phyloP scores from a whole-genome alignment of 2,888 invertebrate genomes.

The Eutolmus rufibarbis region DNA sequence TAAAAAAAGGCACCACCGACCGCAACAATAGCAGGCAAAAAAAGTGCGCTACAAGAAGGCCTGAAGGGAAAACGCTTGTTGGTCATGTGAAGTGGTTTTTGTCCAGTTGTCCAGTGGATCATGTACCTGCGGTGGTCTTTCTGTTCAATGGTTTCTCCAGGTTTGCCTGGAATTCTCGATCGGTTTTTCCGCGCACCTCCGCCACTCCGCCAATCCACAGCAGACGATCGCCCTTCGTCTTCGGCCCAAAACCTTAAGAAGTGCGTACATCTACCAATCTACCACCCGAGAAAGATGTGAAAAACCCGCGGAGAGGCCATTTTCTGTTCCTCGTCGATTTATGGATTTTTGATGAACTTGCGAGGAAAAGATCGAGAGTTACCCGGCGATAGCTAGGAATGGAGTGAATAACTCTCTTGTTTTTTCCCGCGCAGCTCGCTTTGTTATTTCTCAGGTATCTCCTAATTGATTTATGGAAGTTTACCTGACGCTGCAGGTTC shows the following conservation, averaged over 20 bases:
- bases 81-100: conserved; percentile 38
- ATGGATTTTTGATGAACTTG: conserved; percentile 42
- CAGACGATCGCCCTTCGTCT: background rate
- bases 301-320: conserved; percentile 24
- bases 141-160: conserved; percentile 19
- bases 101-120: conserved; percentile 14
- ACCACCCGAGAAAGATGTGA: background rate
- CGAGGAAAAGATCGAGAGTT: background rate
- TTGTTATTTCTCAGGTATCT: conserved; percentile 26
- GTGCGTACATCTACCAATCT: conserved; percentile 23
- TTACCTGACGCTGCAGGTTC: background rate
- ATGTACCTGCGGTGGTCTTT: conserved; percentile 39
- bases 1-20: conserved; percentile 15
- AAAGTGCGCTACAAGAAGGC: conserved; percentile 29
- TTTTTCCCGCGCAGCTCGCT: background rate
- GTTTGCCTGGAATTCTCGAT: background rate
- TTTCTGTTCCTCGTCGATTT: conserved; percentile 26
- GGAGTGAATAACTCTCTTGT: conserved; percentile 31
- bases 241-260: background rate
- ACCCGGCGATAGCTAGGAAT: background rate
- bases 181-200: background rate
- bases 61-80: conserved; percentile 33
- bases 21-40: conserved; percentile 1
- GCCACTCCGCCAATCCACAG: background rate
- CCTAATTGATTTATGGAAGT: conserved; percentile 34